These are phyloP conservation scores for Troides aeacus DNA, from an alignment of 2,888 invertebrate genomes.

Conservation along the genomic window DNA sequence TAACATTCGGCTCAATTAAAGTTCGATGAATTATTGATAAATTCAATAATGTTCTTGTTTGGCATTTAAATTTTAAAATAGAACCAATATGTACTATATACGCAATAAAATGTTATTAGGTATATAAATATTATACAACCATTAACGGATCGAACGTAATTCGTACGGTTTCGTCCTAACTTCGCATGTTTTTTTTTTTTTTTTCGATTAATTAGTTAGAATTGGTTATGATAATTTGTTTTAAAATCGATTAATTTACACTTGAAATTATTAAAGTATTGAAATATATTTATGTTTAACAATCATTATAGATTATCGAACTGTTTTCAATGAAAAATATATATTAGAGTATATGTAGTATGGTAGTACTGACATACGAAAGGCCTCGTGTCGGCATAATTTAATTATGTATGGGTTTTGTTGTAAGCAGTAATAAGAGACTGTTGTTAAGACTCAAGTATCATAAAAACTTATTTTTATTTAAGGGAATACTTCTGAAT, in stretches of 20 bases:
- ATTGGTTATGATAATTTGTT: not conserved
- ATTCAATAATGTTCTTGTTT: not conserved
- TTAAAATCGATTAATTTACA: not conserved
- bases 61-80: not conserved
- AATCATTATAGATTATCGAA: too few species aligned
- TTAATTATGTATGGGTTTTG: too few species aligned
- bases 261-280: too few species aligned
- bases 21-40: conserved; percentile 5
- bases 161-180: not conserved
- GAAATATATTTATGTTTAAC: too few species aligned
- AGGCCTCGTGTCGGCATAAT: too few species aligned
- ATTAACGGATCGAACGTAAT: not conserved
- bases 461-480: too few species aligned
- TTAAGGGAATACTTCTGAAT: too few species aligned
- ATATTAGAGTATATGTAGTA: too few species aligned
- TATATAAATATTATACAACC: not conserved
- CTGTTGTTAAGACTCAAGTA: too few species aligned
- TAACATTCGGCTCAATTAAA: not conserved
- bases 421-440: too few species aligned
- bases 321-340: too few species aligned
- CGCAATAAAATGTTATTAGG: not conserved
- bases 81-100: not conserved
- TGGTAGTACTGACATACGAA: too few species aligned
- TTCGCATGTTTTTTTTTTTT: not conserved
- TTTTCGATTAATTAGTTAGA: not conserved